Evolutionary conservation across 2,888 invertebrate species (phyloP).

Genomic region (Brassicogethes aeneus): DNA sequence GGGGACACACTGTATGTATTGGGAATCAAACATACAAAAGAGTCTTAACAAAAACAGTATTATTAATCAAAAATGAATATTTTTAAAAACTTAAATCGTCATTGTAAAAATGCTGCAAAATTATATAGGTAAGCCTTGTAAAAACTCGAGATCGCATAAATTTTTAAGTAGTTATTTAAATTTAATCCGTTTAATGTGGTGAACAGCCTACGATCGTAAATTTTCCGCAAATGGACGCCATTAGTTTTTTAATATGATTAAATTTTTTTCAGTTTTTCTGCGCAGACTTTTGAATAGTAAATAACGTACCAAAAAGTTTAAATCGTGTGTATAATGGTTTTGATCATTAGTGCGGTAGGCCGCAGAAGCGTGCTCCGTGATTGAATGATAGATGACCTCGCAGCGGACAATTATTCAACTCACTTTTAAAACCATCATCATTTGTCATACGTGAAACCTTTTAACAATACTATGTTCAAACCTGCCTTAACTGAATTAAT

Average conservation of each 20-base stretch:
- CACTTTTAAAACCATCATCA: conserved; percentile 21
- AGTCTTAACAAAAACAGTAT: too few species aligned
- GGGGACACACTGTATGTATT: too few species aligned
- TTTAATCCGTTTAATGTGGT: not conserved
- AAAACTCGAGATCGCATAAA: too few species aligned
- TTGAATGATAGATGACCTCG: conserved; percentile 33
- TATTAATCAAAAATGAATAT: too few species aligned
- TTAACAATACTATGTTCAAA: conserved; percentile 1
- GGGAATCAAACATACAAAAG: too few species aligned
- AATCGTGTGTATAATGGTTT: conserved; percentile 28
- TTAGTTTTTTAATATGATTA: not conserved
- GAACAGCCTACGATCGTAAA: not conserved
- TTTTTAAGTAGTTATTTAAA: not conserved
- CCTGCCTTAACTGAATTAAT: too few species aligned
- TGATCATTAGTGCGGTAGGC: conserved; percentile 29
- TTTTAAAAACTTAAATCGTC: too few species aligned
- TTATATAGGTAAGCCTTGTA: too few species aligned
- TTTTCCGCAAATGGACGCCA: not conserved
- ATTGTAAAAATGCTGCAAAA: too few species aligned
- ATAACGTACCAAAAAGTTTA: not conserved
- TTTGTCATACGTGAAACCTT: conserved; percentile 22
- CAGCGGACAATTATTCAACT: conserved; percentile 17
- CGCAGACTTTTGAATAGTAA: not conserved
- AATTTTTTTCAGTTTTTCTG: not conserved
- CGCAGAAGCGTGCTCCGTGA: conserved; percentile 24